Percentiles rank a stretch among this genome's conserved stretches.
These are phyloP conservation scores for Ophioninae sp. DNA, from an alignment of 2,888 invertebrate species.

Conservation along the genomic window DNA sequence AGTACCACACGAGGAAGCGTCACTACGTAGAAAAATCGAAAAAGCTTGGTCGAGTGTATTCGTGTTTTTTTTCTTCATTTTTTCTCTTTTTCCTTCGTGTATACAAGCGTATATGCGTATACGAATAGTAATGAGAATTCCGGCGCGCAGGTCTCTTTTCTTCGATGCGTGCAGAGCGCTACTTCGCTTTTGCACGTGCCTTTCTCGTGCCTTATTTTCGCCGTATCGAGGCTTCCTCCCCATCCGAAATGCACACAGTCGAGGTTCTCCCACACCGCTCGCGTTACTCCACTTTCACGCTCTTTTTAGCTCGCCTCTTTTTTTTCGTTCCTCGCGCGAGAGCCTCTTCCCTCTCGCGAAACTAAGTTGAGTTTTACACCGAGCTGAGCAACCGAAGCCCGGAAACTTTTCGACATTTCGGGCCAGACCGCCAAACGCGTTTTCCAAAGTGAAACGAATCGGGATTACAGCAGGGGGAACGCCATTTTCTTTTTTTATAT, in stretches of 20 bases:
- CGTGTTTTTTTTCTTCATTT: slow-evolving; percentile 73
- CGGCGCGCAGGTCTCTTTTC: slow-evolving; percentile 29
- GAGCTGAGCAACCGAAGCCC: slow-evolving; percentile 51
- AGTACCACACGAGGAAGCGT: slow-evolving; percentile 29
- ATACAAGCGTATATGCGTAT: slow-evolving; percentile 51
- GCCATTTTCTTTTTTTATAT: too few species aligned
- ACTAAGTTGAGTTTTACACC: slow-evolving; percentile 55
- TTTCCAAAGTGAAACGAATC: slow-evolving; percentile 64
- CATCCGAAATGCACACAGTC: slow-evolving; percentile 20
- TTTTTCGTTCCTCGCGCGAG: slow-evolving; percentile 29
- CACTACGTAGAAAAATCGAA: slow-evolving; percentile 35
- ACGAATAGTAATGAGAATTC: slow-evolving; percentile 70
- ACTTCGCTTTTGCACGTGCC: slow-evolving; percentile 4
- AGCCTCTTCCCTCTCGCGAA: slow-evolving; percentile 46
- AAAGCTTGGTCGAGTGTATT: slow-evolving; percentile 68
- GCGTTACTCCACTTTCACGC: slow-evolving; percentile 41
- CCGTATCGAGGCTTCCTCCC: not conserved
- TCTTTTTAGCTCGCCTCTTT: slow-evolving; percentile 28
- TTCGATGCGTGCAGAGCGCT: not conserved
- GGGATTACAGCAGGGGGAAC: slow-evolving; percentile 48
- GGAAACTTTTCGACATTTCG: slow-evolving; percentile 63
- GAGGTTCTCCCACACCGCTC: slow-evolving; percentile 17
- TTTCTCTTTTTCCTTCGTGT: too few species aligned
- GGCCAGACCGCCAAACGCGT: slow-evolving; percentile 41
- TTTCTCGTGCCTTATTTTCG: slow-evolving; percentile 13